These are phyloP conservation scores for Ophioderma brevispina DNA, from an alignment of 35 echinoderm and acorn worm genomes.

Conservation along the genomic window DNA sequence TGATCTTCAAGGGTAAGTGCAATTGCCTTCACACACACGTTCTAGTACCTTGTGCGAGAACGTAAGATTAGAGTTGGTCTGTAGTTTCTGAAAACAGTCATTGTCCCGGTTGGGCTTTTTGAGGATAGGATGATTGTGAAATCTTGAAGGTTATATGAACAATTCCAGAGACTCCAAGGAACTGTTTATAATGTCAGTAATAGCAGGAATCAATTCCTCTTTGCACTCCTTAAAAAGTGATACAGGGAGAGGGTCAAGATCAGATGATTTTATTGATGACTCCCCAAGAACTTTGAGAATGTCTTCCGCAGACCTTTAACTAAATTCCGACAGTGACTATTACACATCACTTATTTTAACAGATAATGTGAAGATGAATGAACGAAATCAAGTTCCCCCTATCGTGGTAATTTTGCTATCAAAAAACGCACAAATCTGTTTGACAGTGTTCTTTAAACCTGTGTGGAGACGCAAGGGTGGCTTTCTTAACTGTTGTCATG, in stretches of 20 bases:
- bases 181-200: slow-evolving; percentile 41
- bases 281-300: background rate
- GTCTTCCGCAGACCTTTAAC: background rate
- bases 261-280: slow-evolving; percentile 15
- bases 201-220: slow-evolving; percentile 9
- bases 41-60: slow-evolving; percentile 50
- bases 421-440: background rate
- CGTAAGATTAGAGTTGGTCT: slow-evolving; percentile 30
- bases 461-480: too few species aligned
- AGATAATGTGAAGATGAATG: background rate
- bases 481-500: too few species aligned
- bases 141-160: slow-evolving; percentile 16
- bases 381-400: background rate
- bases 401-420: background rate
- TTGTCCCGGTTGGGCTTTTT: too few species aligned
- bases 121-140: slow-evolving; percentile 27
- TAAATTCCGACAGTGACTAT: background rate
- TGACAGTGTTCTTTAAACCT: too few species aligned
- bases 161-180: slow-evolving; percentile 18
- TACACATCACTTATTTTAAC: background rate
- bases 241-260: slow-evolving; percentile 27
- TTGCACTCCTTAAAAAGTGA: background rate
- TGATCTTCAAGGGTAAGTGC: background rate
- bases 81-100: slow-evolving; percentile 31
- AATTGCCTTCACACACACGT: slow-evolving; percentile 27